Evolutionary conservation across 2,113 vertebrate species (phyloP), one percentile per base, ranked within the genome.

Genomic region (Hystrix cristata): DNA sequence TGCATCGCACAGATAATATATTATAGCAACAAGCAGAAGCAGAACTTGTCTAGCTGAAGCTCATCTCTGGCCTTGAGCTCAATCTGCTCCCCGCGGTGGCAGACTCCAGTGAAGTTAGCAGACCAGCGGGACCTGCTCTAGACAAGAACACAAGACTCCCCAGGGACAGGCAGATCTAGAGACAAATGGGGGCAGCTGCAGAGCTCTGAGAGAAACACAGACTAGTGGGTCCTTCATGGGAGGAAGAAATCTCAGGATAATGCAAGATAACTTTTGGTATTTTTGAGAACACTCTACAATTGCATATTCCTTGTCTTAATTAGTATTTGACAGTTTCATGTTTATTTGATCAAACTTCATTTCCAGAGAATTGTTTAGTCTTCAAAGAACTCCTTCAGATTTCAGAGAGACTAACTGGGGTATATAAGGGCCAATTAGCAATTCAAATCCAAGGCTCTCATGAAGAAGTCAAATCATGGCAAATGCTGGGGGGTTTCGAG

Each of bases 341-440:
- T 55, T 55, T 92, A 27, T 53, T 92, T 59, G 10, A 94, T 90
- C 55, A 91, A 91, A 55, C 4, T 80, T 80, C 27, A 72, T 91
- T 84, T 96, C 91, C n/a, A 91, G 85, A 91, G 25, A 91, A 55
- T 91, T 29, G 7, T 59, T 87, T 93, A 82, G 25, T 84, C 6
- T 72, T 88, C 34, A 88, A 92, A 87, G 78, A 76, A 89, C 62
- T 79, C 34, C 79, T 92, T 12, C 38, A 88, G 2, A 82, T 83
- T 29, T 81, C 71, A 43, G 38, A 78, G 71, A 81, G 12, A 69
- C 4, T n/a, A 43, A 0, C 5, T 59, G 21, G 57, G 8, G 15
- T 43, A 34, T 64, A 65, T 9, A 13, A 65, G 3, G 57, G 4
- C 1, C 15, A 90, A 48, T 64, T 81, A 86, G 27, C 46, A 74